These are phyloP conservation scores for Agelastica alni DNA, from an alignment of 2,888 invertebrate genomes.

Conservation along the genomic window DNA sequence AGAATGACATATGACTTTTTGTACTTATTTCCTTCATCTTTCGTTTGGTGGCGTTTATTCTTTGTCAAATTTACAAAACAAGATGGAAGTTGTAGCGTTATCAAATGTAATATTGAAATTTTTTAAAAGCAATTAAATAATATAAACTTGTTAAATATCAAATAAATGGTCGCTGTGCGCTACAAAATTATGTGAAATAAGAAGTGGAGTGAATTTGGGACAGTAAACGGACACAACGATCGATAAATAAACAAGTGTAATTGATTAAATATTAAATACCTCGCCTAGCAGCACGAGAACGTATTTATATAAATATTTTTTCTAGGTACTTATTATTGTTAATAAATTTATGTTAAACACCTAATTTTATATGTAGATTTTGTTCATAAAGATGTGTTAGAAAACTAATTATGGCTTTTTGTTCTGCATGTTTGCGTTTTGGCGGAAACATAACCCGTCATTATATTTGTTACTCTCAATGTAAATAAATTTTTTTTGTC, in stretches of 20 bases:
- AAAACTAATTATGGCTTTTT: constrained; percentile 9
- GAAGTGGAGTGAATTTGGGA: constrained; percentile 26
- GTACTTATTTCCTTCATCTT: not conserved
- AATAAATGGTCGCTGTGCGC: not conserved
- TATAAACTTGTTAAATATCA: not conserved
- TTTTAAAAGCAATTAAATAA: not conserved
- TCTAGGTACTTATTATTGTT: constrained; percentile 20
- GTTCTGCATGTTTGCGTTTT: constrained; percentile 11
- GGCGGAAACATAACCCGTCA: constrained; percentile 8
- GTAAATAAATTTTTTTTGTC: constrained; percentile 8
- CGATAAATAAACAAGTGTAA: constrained; percentile 36
- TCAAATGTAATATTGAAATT: constrained; percentile 9
- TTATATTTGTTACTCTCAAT: constrained; percentile 9
- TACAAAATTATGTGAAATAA: constrained; percentile 24
- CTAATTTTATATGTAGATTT: not conserved
- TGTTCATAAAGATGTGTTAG: constrained; percentile 4
- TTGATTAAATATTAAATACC: constrained; percentile 31
- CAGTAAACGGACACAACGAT: constrained; percentile 19
- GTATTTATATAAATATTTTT: constrained; percentile 20
- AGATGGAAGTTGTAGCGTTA: constrained; percentile 20
- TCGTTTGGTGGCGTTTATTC: constrained; percentile 3
- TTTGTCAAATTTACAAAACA: constrained; percentile 12
- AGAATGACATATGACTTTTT: not conserved
- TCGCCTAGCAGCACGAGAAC: constrained; percentile 20
- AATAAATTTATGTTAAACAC: constrained; percentile 1